A percentile compares a stretch with the other conserved stretches of the same genome.
Conservation (phyloP, 53 echinoderm and acorn worm species). For the Paracentrotus lividus region DNA sequence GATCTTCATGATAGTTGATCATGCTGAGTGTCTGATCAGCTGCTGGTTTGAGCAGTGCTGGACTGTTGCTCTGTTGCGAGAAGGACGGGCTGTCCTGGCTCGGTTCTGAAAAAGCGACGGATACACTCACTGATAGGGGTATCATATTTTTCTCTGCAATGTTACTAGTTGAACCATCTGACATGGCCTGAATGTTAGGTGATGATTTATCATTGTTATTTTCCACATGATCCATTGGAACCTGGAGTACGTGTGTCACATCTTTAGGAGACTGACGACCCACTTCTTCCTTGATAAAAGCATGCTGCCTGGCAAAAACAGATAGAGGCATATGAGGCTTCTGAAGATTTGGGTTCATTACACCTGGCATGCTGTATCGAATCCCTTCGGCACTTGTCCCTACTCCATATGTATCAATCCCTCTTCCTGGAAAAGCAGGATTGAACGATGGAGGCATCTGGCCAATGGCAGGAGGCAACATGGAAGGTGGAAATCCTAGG, state of each 20-base stretch:
- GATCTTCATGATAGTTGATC: slow-evolving; percentile 96
- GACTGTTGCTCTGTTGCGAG: slow-evolving; percentile 94
- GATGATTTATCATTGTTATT: slow-evolving; percentile 96
- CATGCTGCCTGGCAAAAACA: slow-evolving; percentile 53
- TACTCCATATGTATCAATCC: slow-evolving; percentile 63
- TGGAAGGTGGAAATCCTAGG: slow-evolving; percentile 62
- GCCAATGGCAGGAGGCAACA: slow-evolving; percentile 66
- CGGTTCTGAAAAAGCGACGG: slow-evolving; percentile 85
- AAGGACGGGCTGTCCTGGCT: slow-evolving; percentile 93
- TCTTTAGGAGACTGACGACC: slow-evolving; percentile 67
- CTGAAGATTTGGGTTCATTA: slow-evolving; percentile 65
- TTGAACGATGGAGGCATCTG: slow-evolving; percentile 63
- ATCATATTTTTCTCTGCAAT: slow-evolving; percentile 88
- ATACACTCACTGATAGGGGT: slow-evolving; percentile 91
- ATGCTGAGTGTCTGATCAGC: slow-evolving; percentile 96
- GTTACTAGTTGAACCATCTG: slow-evolving; percentile 78
- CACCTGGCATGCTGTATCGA: slow-evolving; percentile 61
- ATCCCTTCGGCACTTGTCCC: slow-evolving; percentile 53
- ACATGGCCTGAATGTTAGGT: slow-evolving; percentile 90
- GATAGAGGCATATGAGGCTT: slow-evolving; percentile 60
- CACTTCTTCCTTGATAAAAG: slow-evolving; percentile 55
- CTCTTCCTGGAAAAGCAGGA: slow-evolving; percentile 39
- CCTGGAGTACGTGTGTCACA: slow-evolving; percentile 49
- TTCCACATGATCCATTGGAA: slow-evolving; percentile 80
- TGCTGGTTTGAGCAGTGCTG: slow-evolving; percentile 87